These are phyloP conservation scores for Theretra japonica DNA, from an alignment of 2,888 invertebrate species.

Conservation along the genomic window DNA sequence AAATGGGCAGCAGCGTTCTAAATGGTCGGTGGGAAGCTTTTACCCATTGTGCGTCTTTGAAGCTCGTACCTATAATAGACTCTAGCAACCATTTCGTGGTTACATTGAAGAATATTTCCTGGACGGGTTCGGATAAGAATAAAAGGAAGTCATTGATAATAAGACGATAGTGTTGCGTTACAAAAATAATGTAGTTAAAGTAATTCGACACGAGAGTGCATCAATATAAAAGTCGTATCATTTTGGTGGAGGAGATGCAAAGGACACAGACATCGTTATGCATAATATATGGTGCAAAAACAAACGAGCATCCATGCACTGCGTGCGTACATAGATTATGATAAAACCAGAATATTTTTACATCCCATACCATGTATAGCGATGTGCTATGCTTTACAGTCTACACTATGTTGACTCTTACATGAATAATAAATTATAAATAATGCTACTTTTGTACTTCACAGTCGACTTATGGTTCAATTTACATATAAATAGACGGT, in stretches of 20 bases:
- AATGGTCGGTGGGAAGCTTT: constrained; percentile 11
- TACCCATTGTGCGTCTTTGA: not conserved
- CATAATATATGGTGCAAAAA: not conserved
- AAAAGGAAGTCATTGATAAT: too few relatives aligned
- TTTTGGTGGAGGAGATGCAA: too few relatives aligned
- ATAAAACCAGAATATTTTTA: not conserved
- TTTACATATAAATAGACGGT: constrained; percentile 4
- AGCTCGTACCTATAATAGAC: not conserved
- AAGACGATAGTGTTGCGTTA: too few relatives aligned
- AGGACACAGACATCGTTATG: too few relatives aligned
- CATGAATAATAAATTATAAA: constrained; percentile 1
- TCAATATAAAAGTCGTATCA: too few relatives aligned
- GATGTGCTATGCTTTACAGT: not conserved
- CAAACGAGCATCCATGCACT: not conserved
- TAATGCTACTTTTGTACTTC: not conserved
- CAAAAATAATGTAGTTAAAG: too few relatives aligned
- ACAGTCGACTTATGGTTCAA: not conserved
- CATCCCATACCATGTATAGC: not conserved
- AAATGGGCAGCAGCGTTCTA: constrained; percentile 6
- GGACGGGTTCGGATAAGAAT: too few relatives aligned
- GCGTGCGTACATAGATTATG: not conserved
- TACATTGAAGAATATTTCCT: too few relatives aligned
- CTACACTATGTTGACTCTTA: not conserved
- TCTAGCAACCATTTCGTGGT: too few relatives aligned
- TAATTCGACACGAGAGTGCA: too few relatives aligned